Conservation (phyloP, 2,888 invertebrate genomes). For the Rhopalosiphum nymphaeae region DNA sequence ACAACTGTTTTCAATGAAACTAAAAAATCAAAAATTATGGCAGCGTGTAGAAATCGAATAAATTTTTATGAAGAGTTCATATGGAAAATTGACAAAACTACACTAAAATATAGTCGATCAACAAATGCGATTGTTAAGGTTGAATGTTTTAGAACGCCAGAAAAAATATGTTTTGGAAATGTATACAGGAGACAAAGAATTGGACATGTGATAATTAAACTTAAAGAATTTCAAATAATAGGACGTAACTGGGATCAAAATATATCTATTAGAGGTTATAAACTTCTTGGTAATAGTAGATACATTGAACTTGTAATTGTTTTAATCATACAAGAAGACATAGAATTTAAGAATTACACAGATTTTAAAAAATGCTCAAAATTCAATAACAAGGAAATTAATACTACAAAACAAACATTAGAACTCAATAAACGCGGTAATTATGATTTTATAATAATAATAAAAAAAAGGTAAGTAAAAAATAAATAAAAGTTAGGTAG, state of each 20-base stretch:
- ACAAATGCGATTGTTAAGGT: conserved; percentile 33
- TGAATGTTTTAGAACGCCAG: conserved; percentile 45
- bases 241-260: conserved; percentile 49
- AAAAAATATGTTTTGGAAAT: background rate
- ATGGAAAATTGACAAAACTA: conserved; percentile 40
- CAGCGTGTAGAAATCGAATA: conserved; percentile 17
- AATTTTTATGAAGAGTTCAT: conserved; percentile 35
- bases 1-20: conserved; percentile 23
- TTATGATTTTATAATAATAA: background rate
- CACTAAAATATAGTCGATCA: conserved; percentile 17
- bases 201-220: conserved; percentile 34
- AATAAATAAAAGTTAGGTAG: background rate
- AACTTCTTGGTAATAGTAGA: conserved; percentile 24
- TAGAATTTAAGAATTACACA: background rate
- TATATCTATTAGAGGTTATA: conserved; percentile 19
- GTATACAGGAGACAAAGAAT: conserved; percentile 40
- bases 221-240: conserved; percentile 53
- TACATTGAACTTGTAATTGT: conserved; percentile 1
- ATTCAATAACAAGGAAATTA: background rate
- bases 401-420: background rate
- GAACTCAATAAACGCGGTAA: conserved; percentile 29
- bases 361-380: background rate
- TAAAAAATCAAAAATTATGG: background rate
- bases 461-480: too few species aligned
- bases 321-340: conserved; percentile 41